Percentiles rank a stretch among this genome's conserved stretches.
Conservation (phyloP, 2,888 invertebrate species). For the Ceramica pisi region DNA sequence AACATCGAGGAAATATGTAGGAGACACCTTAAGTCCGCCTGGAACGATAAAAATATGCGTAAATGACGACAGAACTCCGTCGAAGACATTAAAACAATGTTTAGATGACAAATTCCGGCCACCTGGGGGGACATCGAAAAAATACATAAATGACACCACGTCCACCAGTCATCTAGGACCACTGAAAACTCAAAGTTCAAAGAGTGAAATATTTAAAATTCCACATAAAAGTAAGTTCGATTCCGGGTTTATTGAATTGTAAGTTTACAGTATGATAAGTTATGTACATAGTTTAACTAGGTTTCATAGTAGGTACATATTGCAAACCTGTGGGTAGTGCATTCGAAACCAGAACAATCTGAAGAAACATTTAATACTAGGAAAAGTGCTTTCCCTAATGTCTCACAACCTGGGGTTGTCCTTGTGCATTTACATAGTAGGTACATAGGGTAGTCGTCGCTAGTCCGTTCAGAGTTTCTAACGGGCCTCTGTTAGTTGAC, state of each 20-base stretch:
- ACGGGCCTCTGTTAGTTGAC: background rate
- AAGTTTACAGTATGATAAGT: background rate
- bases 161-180: background rate
- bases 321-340: too few species aligned
- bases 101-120: background rate
- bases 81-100: constrained; percentile 6
- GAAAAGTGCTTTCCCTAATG: too few species aligned
- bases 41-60: background rate
- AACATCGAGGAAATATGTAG: background rate
- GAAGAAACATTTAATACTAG: too few species aligned
- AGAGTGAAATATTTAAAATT: constrained; percentile 48
- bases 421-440: too few species aligned
- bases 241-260: background rate
- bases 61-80: background rate
- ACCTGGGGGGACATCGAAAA: background rate
- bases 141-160: background rate
- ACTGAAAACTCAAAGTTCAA: constrained; percentile 28
- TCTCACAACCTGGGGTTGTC: too few species aligned
- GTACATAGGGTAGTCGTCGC: background rate
- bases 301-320: too few species aligned
- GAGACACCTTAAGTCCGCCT: background rate
- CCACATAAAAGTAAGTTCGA: constrained; percentile 42
- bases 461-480: background rate
- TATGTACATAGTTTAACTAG: background rate
- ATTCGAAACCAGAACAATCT: too few species aligned